phyloP scores from a whole-genome alignment of 2,113 vertebrate species.

The Merops nubicus region DNA sequence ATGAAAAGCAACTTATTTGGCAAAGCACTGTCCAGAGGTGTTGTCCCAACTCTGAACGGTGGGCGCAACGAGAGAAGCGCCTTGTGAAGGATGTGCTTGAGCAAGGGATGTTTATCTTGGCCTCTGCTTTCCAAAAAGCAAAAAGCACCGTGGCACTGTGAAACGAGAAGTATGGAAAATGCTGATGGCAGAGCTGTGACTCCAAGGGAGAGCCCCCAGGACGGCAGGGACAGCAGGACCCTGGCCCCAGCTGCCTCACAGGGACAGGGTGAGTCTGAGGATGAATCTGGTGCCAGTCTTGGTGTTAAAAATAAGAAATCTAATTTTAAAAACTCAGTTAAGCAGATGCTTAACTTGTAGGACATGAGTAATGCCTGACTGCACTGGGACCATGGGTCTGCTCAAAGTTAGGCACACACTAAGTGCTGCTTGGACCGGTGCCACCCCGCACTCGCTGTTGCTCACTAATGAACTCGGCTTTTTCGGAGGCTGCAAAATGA shows the following conservation, averaged over 20 bases:
- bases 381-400: background rate
- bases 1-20: background rate
- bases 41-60: rapidly evolving
- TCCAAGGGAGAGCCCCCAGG: background rate
- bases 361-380: background rate
- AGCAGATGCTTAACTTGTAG: background rate
- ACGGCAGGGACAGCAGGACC: rapidly evolving
- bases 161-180: rapidly evolving
- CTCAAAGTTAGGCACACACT: background rate
- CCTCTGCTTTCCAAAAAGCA: background rate
- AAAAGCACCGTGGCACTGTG: background rate
- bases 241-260: background rate
- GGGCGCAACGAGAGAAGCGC: background rate
- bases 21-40: background rate
- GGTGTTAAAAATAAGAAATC: background rate
- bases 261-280: background rate
- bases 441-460: background rate
- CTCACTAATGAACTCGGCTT: background rate
- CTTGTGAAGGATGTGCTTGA: rapidly evolving
- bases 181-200: background rate
- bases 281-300: background rate
- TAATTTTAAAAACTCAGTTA: background rate
- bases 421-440: background rate
- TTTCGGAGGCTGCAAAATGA: background rate
- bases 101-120: background rate